Evolutionary conservation across 2,888 invertebrate genomes (phyloP).

Genomic region (Venusia cambrica): DNA sequence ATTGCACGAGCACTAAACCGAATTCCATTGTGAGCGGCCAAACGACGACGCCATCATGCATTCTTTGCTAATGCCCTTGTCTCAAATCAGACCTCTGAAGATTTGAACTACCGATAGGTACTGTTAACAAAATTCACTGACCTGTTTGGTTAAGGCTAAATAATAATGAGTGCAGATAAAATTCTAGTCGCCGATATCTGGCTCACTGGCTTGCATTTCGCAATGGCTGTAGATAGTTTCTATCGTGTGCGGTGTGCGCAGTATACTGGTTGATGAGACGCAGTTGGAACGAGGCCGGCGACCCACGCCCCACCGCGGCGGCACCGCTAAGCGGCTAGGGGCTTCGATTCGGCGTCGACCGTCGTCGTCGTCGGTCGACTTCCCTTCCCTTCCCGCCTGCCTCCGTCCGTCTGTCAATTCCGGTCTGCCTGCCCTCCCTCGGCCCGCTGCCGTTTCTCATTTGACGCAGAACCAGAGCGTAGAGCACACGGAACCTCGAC

Average conservation of each 20-base stretch:
- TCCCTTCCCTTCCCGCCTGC: slow-evolving; percentile 29
- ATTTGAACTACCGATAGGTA: too few relatives aligned
- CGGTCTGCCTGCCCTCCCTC: too few relatives aligned
- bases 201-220: slow-evolving; percentile 46
- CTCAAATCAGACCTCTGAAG: slow-evolving; percentile 15
- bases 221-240: slow-evolving; percentile 43
- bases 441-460: too few relatives aligned
- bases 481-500: slow-evolving; percentile 13
- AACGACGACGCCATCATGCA: slow-evolving; percentile 31
- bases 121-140: slow-evolving; percentile 49
- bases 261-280: slow-evolving; percentile 22
- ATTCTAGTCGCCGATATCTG: slow-evolving; percentile 42
- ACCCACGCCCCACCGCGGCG: slow-evolving; percentile 56
- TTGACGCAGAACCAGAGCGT: slow-evolving; percentile 39
- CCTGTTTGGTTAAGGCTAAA: slow-evolving; percentile 46
- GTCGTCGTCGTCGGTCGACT: too few relatives aligned
- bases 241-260: slow-evolving; percentile 47
- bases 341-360: too few relatives aligned
- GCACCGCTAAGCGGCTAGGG: too few relatives aligned
- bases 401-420: too few relatives aligned
- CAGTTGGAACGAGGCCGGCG: slow-evolving; percentile 36
- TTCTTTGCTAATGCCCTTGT: slow-evolving; percentile 16
- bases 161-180: slow-evolving; percentile 27
- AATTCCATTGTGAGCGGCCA: slow-evolving; percentile 19
- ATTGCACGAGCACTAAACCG: slow-evolving; percentile 11